phyloP scores from a whole-genome alignment of 1,140 invertebrate species.

The Drosophila trapezifrons region DNA sequence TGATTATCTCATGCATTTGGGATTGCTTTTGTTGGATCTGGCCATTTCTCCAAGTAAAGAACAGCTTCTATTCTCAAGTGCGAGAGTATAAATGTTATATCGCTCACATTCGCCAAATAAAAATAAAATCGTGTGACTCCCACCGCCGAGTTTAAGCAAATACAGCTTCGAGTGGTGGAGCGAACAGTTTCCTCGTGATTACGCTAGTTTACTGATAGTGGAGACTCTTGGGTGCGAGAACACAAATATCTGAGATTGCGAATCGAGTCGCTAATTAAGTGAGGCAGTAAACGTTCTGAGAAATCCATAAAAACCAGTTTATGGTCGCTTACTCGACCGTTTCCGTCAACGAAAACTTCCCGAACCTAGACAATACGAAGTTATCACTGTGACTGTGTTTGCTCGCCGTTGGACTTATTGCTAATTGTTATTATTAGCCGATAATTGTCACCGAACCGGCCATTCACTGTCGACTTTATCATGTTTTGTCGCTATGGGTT shows the following conservation, averaged over 20 bases:
- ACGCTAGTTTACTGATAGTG: slow-evolving; percentile 11
- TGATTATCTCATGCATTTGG: too few relatives aligned
- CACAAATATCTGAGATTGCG: slow-evolving; percentile 37
- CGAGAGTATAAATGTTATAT: too few relatives aligned
- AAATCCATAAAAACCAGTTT: slow-evolving; percentile 36
- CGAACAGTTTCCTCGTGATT: slow-evolving; percentile 15
- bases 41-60: too few relatives aligned
- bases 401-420: slow-evolving; percentile 16
- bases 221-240: slow-evolving; percentile 10
- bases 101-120: not conserved
- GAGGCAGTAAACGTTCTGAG: slow-evolving; percentile 32
- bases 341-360: slow-evolving; percentile 7
- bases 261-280: slow-evolving; percentile 41
- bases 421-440: slow-evolving; percentile 33
- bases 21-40: too few relatives aligned
- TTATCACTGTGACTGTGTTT: slow-evolving; percentile 39
- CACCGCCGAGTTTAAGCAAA: slow-evolving; percentile 27
- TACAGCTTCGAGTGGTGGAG: slow-evolving; percentile 28
- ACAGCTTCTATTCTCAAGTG: too few relatives aligned
- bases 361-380: slow-evolving; percentile 47
- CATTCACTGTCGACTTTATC: slow-evolving; percentile 2
- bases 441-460: slow-evolving; percentile 28
- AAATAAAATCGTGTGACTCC: not conserved
- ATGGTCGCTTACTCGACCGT: slow-evolving; percentile 13
- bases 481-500: not conserved